Conservation (phyloP, 2,888 invertebrate genomes). For the Cerceris ruficornis region DNA sequence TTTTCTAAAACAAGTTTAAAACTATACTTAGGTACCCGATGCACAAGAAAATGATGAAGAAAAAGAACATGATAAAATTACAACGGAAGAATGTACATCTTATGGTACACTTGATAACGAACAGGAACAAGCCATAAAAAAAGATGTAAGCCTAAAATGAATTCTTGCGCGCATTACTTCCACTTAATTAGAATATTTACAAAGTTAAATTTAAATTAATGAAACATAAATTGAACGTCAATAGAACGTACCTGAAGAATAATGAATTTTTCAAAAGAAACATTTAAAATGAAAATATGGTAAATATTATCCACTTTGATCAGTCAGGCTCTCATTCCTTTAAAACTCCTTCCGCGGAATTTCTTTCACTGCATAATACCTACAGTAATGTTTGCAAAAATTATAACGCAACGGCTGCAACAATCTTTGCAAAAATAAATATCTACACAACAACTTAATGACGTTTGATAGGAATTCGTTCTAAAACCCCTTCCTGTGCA, state of each 20-base stretch:
- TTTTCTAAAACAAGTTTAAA: background rate
- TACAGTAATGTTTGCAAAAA: too few relatives aligned
- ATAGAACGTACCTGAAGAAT: too few relatives aligned
- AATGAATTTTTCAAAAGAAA: too few relatives aligned
- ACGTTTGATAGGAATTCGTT: slow-evolving; percentile 69
- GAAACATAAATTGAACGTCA: too few relatives aligned
- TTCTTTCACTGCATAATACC: too few relatives aligned
- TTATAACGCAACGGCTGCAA: too few relatives aligned
- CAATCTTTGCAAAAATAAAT: background rate
- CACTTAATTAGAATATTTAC: too few relatives aligned
- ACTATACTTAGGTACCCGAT: background rate
- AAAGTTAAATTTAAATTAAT: too few relatives aligned
- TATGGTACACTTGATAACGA: slow-evolving; percentile 75
- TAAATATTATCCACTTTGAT: too few relatives aligned
- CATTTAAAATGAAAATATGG: too few relatives aligned
- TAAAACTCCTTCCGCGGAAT: too few relatives aligned
- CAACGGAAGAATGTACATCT: slow-evolving; percentile 70
- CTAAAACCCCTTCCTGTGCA: slow-evolving; percentile 69
- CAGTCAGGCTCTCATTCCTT: too few relatives aligned
- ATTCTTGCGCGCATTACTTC: background rate
- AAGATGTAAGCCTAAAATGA: slow-evolving; percentile 63
- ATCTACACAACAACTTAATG: background rate
- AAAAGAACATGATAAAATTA: slow-evolving; percentile 71
- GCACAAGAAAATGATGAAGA: slow-evolving; percentile 41
- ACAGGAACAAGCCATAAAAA: slow-evolving; percentile 62